phyloP scores from a whole-genome alignment of 2,888 invertebrate genomes.

The Harpalus rufipes region DNA sequence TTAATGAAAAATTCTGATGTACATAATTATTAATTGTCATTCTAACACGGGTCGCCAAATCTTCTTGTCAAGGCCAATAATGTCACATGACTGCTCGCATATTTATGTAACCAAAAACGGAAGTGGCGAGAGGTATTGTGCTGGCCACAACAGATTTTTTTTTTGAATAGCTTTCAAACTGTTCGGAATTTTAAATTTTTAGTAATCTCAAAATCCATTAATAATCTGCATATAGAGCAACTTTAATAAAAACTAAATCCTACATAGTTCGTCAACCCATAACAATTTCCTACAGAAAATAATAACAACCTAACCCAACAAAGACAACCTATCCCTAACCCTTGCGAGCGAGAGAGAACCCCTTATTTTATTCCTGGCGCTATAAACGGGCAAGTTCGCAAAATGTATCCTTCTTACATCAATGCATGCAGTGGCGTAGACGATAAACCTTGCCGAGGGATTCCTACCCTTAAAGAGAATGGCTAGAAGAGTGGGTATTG shows the following conservation, averaged over 20 bases:
- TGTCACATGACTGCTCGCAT: no score
- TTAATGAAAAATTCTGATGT: no score
- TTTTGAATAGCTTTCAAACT: no score
- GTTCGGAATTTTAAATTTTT: no score
- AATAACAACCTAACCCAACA: slow-evolving; percentile 43
- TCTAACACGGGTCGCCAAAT: no score
- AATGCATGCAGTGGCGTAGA: slow-evolving; percentile 60
- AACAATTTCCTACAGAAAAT: slow-evolving; percentile 63
- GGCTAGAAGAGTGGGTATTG: slow-evolving; percentile 3
- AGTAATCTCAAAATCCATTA: not conserved
- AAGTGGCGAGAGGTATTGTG: no score
- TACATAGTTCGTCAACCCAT: slow-evolving; percentile 55
- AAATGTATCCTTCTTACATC: slow-evolving; percentile 63
- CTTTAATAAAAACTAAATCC: slow-evolving; percentile 23
- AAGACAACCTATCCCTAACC: not conserved
- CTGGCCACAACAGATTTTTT: no score
- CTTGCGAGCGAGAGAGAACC: slow-evolving; percentile 37
- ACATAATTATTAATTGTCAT: no score
- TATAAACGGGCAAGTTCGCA: slow-evolving; percentile 63
- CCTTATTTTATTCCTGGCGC: slow-evolving; percentile 58
- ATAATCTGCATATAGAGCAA: not conserved
- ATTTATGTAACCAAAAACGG: no score
- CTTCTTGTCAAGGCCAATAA: no score
- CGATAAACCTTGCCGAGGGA: slow-evolving; percentile 28
- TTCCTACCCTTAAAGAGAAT: not conserved